Evolutionary conservation across 2,888 invertebrate genomes (phyloP), one percentile per base, ranked within the genome.

Genomic region (Hyalella azteca): DNA sequence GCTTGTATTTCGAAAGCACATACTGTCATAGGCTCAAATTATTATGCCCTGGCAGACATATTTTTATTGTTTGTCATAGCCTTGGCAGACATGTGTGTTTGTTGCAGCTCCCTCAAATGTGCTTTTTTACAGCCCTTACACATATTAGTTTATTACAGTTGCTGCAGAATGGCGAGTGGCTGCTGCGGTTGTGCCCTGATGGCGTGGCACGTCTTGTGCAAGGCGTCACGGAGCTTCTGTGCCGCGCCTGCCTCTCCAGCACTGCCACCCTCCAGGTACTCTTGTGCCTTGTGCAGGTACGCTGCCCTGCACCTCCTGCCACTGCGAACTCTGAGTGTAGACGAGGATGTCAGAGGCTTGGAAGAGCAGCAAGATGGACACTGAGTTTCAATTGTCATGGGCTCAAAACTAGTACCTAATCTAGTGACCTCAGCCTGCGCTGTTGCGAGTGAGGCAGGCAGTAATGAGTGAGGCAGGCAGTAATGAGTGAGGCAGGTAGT

Each of bases 191-290:
- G 73, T 73, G 73, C 19, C 73, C 73, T 40, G 73, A 22, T 1
- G 73, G 73, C 5, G 40, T 73, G 1, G 22, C 73, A 22, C 36
- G 40, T 11, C 32, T 73, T 22, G 40, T 73, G 36, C 73, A 29
- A 29, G 40, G 22, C 39, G 15, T 73, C 39, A 73, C 73, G 36
- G 73, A 73, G 40, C 39, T 73, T 9, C 22, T 73, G 36, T 73
- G 73, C 19, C 36, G 73, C 36, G n/a, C 39, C n/a, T 40, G 40
- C 39, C 73, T 73, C 15, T 73, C 73, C 22, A 40, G 39, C 73
- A 36, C 40, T 1, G 73, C 73, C 40, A 73, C 73, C 32, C 36
- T 73, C 3, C 73, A 73, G 73, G 73, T 73, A 29, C n/a, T n/a
- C n/a, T n/a, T n/a, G n/a, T n/a, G n/a, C n/a, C n/a, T n/a, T n/a